phyloP scores from a whole-genome alignment of 2,888 invertebrate species.

The Tachystola acroxantha region DNA sequence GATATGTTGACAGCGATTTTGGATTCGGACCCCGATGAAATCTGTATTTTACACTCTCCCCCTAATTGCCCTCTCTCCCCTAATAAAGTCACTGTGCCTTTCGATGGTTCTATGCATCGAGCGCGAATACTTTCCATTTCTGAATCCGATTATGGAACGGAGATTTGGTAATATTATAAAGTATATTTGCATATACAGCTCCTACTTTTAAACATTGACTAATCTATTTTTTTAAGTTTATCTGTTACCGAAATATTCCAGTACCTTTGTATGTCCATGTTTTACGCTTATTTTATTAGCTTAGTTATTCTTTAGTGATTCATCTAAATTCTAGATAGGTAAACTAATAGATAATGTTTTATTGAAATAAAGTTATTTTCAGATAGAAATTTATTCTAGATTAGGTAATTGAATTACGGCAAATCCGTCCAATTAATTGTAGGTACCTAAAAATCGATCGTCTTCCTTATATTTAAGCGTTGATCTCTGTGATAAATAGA shows the following conservation, averaged over 20 bases:
- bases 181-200: too few species aligned
- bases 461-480: slow-evolving; percentile 15
- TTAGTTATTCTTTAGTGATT: slow-evolving; percentile 8
- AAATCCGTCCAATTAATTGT: slow-evolving; percentile 11
- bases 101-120: slow-evolving; percentile 79
- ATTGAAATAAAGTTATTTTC: too few species aligned
- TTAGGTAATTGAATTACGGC: neutral
- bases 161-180: slow-evolving; percentile 83
- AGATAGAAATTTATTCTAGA: too few species aligned
- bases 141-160: slow-evolving; percentile 81
- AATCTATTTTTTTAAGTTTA: neutral
- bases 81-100: slow-evolving; percentile 81
- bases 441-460: slow-evolving; percentile 7
- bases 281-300: slow-evolving; percentile 18
- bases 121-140: slow-evolving; percentile 82
- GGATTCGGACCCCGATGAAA: slow-evolving; percentile 67
- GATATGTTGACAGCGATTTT: slow-evolving; percentile 66
- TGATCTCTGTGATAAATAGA: slow-evolving; percentile 17
- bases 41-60: slow-evolving; percentile 59
- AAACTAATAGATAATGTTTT: too few species aligned
- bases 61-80: slow-evolving; percentile 69
- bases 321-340: too few species aligned
- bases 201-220: neutral
- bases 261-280: slow-evolving; percentile 1
- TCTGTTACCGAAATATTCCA: slow-evolving; percentile 1